These are phyloP conservation scores for Syrmaticus mikado DNA, from an alignment of 2,113 vertebrate species.

Conservation along the genomic window DNA sequence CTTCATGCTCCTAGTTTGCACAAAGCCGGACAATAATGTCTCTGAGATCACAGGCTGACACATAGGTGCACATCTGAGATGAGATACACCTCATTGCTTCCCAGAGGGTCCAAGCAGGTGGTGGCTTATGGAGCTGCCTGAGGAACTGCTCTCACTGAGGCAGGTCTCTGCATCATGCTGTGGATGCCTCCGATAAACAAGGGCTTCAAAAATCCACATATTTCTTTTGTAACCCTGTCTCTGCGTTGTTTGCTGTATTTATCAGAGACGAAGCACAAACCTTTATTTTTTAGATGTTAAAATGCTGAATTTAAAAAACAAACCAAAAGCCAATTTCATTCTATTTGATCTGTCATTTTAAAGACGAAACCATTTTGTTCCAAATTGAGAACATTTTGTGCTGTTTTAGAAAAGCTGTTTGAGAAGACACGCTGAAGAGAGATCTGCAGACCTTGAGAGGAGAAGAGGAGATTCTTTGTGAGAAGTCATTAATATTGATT, in stretches of 20 bases:
- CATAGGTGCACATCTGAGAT: neutral
- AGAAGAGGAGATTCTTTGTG: neutral
- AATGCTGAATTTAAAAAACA: neutral
- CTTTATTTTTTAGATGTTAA: neutral
- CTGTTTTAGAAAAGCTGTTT: neutral
- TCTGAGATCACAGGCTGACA: neutral
- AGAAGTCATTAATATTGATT: slow-evolving; percentile 36
- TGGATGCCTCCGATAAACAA: neutral
- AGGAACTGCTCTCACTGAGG: neutral
- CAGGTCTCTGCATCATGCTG: neutral
- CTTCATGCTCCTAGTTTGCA: neutral
- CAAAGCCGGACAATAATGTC: neutral
- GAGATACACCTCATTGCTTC: neutral
- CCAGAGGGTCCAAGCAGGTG: neutral
- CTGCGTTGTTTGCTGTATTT: neutral
- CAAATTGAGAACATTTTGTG: slow-evolving; percentile 9
- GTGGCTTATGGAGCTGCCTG: neutral
- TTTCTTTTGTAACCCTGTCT: neutral
- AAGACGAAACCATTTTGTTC: neutral
- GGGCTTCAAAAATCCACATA: neutral
- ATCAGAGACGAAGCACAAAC: neutral
- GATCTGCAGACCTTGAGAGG: neutral
- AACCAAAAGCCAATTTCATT: neutral
- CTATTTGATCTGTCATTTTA: slow-evolving; percentile 13
- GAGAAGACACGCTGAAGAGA: neutral